Base-by-base conservation (phyloP, 2,888 invertebrate genomes). In the Cheilosia vernalis region DNA sequence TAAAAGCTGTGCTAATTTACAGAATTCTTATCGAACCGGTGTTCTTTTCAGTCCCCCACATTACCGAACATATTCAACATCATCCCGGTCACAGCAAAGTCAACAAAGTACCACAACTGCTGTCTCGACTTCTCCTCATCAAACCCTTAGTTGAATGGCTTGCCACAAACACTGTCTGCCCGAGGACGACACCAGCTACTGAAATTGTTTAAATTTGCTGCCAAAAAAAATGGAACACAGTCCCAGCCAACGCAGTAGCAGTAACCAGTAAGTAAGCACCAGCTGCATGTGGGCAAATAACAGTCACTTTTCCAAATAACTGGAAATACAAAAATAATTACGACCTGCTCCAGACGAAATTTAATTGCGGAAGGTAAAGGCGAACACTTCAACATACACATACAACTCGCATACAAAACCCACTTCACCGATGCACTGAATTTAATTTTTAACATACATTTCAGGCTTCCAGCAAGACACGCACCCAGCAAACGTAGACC, bases 321-420 rank as follows among this genome's bases (percentile, higher is more conserved):
- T 67, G 63, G 42, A 79, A 73, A 84, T 73, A 69, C 67, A 67
- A 84, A 84, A 51, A 84, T 80, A 85, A 85, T 81, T 81, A 81
- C 85, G 81, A 85, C 85, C 85, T 85, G 77, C 85, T 81, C 81
- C 76, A 81, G 81, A 76, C 81, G 44, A 70, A 72, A 81, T 77
- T 81, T 77, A 81, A 81, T 85, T 85, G 85, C 72, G 81, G 77
- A 85, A 85, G 85, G 85, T 85, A 85, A 81, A 80, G 84, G 58
- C 64, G 56, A 53, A 15, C 44, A 10, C 19, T 67, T 42, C 21
- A 67, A 72, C 37, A n/a, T 10, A 19, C 9, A 19, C 9, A 56
- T 33, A 30, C 15, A 44, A 19, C 13, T 13, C 40, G 15, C 60
- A 49, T 13, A 3, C 24, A 51, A 27, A 51, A 51, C 51, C 21